Evolutionary conservation across 2,113 vertebrate species (phyloP), one percentile per base, ranked within the genome.

Genomic region (Apus apus): DNA sequence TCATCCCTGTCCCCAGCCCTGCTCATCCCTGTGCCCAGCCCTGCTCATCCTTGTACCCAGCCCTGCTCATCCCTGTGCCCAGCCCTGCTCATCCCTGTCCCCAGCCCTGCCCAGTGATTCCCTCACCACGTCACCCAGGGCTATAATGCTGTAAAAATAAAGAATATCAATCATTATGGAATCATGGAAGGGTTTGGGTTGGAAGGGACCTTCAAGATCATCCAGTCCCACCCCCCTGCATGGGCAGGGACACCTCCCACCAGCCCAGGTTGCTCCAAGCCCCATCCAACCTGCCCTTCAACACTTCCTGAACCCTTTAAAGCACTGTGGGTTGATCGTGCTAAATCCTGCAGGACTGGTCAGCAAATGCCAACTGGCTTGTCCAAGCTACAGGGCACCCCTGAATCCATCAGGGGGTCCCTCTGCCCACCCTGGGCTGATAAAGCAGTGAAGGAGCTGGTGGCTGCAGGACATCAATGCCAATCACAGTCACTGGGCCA

Each of bases 241-340:
- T 50, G 22, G 22, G 50, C 50, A 23, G 10, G 50, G 50, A 50
- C 22, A 50, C 50, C 22, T 50, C 22, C 40, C 40, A 43, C 10
- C 13, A 50, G 20, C 23, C 22, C 50, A 23, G 50, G 50, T 13
- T 50, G 50, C 50, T 23, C 21, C 21, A 23, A 50, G 22, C 22
- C 50, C 50, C 50, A 50, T 50, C 50, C 21, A 50, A 23, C 22
- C 50, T 23, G 50, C 6, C 50, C 50, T 50, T 23, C 20, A 23
- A 43, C 40, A 43, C 40, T 43, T 10, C 40, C 13, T 27, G 2
- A 38, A 48, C 30, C 72, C 54, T 58, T 38, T 27, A 26, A 50
- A 40, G 18, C 30, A 11, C 1, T 0, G 1, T 7, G 0, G 1
- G 46, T 53, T 75, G 20, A 9, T 21, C 11, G 3, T 13, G 50